Base-by-base conservation (phyloP, 2,797 vertebrate genomes). In the Caiman crocodilus region DNA sequence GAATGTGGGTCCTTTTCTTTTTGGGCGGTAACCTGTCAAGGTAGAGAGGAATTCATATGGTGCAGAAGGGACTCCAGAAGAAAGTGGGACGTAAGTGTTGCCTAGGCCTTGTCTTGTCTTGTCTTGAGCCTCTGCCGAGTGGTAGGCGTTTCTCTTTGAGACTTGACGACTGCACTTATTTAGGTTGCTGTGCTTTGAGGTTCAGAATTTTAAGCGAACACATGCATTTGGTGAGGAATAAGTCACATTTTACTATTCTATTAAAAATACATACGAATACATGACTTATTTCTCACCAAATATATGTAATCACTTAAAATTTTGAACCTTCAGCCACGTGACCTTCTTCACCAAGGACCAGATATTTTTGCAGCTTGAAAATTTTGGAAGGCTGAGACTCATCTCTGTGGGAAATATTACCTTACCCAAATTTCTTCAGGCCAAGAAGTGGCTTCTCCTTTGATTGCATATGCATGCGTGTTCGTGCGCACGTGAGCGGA, bases 141-240 rank as follows among this genome's bases (percentile, higher is more conserved):
- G 88, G 84, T 87, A 92, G 93, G 82, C 89, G 67, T 16, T 13
- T 56, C 79, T 28, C 88, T 82, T 92, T 82, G 86, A 89, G 21
- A 64, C 78, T 79, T 35, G 30, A 69, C 18, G 85, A 82, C 84
- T 2, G 14, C 90, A 50, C 89, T 87, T 94, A 90, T 85, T 94
- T 83, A 67, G 57, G 82, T 8, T 96, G 92, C 84, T 89, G 89
- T 50, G 42, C 9, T 96, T 89, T 92, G 92, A 64, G 32, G 78
- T 85, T 95, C 94, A 88, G 94, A 96, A 95, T 92, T 94, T 88
- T 97, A 90, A 83, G 92, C 93, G 89, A 88, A 91, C 95, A 50
- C 42, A 50, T 50, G 11, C 11, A 50, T 50, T 50, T 11, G 42
- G 4, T 14, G 30, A 69, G 67, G 63, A 64, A n/a, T 35, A 35